A percentile compares a stretch with the other conserved stretches of the same genome.
phyloP scores from a whole-genome alignment of 64 coral and sea anemone genomes.

The Porites australiensis region DNA sequence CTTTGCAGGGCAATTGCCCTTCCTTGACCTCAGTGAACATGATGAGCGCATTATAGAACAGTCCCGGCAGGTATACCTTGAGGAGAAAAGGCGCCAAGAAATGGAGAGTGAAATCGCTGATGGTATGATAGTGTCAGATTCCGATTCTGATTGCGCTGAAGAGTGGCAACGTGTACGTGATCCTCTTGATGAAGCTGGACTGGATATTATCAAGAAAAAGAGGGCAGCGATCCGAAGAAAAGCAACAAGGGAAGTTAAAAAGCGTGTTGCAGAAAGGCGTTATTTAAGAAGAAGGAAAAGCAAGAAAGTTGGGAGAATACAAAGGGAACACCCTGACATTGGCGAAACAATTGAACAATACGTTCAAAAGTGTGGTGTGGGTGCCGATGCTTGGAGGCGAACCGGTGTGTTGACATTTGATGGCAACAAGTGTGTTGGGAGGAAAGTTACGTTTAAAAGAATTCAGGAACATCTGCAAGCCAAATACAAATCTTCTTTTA shows the following conservation, averaged over 20 bases:
- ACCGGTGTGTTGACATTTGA: conserved; percentile 70
- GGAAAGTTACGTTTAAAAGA: conserved; percentile 28
- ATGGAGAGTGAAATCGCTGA: conserved; percentile 9
- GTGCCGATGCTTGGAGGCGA: conserved; percentile 58
- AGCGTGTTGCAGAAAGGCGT: conserved; percentile 19
- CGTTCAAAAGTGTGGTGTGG: conserved; percentile 41
- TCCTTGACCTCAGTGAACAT: conserved; percentile 1
- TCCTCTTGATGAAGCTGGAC: conserved; percentile 37
- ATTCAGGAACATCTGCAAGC: conserved; percentile 49
- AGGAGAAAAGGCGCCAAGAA: conserved; percentile 22
- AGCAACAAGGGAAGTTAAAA: conserved; percentile 20
- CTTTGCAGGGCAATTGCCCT: conserved; percentile 37
- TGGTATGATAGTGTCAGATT: conserved; percentile 47
- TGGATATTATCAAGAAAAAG: conserved; percentile 34
- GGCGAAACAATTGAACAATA: conserved; percentile 68
- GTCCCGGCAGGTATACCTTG: conserved; percentile 20
- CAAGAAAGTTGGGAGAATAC: conserved; percentile 41
- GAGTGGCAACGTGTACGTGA: conserved; percentile 15
- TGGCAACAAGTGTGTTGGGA: conserved; percentile 61
- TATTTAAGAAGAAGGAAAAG: conserved; percentile 42
- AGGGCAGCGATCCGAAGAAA: conserved; percentile 39
- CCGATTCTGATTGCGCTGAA: conserved; percentile 33
- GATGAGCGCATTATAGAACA: conserved; percentile 52
- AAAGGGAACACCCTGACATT: conserved; percentile 36
- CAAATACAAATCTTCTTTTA: conserved; percentile 3